Base-by-base conservation (phyloP, 2,888 invertebrate genomes). In the Hirudinaria manillensis region DNA sequence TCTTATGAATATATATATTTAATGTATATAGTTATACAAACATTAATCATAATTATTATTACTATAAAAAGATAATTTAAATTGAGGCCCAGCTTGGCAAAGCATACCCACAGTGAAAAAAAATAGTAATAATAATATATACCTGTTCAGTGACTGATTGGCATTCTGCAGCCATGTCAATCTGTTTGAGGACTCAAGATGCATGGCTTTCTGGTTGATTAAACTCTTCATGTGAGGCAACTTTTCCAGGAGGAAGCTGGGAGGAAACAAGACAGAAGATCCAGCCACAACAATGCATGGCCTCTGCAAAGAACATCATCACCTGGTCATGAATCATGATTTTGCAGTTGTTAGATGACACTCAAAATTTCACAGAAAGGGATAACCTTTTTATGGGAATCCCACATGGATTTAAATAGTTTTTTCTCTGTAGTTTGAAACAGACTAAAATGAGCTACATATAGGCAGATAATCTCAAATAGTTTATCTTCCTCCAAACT, bases 221-320 rank as follows among this genome's bases (percentile, higher is more conserved):
- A 86, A 83, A 81, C 87, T 88, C 85, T 84, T 88, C 85, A 84
- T 85, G 84, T 84, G 88, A 84, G 86, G 88, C 83, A 85, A 89
- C 83, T 80, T 90, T 85, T 80, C 89, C 87, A 78, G 89, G 3
- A 96, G 87, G 85, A 95, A 96, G 80, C 89, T 88, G 83, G 91
- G 91, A 0, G 95, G 93, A 81, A 91, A 90, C 93, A 94, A 96
- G 74, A 93, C 85, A 24, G 91, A 88, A 82, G 92, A 92, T 0
- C 93, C 93, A 76, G 89, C 88, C 51, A 97, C 86, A 68, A 91
- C 90, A 76, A 94, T 90, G 51, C 91, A 91, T 79, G 91, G 91
- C 67, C 91, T 89, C 89, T 92, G 78, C 4, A 24, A 76, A 55
- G n/a, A 55, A n/a, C 19, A 61, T 74, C 34, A 70, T 6, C n/a